These are phyloP conservation scores for Gavialis gangeticus DNA, from an alignment of 2,113 vertebrate genomes.

Conservation along the genomic window DNA sequence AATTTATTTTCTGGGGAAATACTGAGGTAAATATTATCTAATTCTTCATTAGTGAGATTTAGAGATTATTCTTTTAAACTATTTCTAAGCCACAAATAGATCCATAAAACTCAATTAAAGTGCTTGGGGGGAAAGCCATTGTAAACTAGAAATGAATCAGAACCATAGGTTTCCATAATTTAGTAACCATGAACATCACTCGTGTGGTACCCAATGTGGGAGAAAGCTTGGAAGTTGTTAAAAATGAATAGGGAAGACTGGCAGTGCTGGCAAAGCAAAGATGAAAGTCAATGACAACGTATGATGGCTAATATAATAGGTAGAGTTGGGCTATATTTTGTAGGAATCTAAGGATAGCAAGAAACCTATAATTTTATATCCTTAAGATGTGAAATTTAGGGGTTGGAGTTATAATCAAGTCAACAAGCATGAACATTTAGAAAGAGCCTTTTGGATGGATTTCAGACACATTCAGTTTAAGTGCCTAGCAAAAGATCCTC, in stretches of 20 bases:
- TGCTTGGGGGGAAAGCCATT: background rate
- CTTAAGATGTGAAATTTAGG: background rate
- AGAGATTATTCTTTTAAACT: background rate
- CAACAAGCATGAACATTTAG: background rate
- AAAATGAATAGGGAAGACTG: background rate
- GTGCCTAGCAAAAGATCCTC: background rate
- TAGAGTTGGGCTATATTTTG: background rate
- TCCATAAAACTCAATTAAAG: background rate
- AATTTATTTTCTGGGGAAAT: background rate
- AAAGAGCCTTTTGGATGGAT: background rate
- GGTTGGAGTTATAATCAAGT: background rate
- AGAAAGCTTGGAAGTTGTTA: background rate
- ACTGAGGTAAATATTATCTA: background rate
- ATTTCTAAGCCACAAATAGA: accelerated
- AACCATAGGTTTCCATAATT: background rate
- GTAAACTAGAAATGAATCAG: background rate
- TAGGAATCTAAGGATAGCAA: background rate
- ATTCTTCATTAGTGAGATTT: background rate
- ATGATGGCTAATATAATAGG: background rate
- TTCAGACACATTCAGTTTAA: background rate
- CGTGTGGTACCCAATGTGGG: background rate
- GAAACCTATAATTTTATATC: background rate
- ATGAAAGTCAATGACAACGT: background rate
- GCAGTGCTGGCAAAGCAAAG: background rate
- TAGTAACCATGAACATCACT: background rate